These are phyloP conservation scores for Drosophila micromelanica DNA, from an alignment of 1,140 invertebrate species.

Conservation along the genomic window DNA sequence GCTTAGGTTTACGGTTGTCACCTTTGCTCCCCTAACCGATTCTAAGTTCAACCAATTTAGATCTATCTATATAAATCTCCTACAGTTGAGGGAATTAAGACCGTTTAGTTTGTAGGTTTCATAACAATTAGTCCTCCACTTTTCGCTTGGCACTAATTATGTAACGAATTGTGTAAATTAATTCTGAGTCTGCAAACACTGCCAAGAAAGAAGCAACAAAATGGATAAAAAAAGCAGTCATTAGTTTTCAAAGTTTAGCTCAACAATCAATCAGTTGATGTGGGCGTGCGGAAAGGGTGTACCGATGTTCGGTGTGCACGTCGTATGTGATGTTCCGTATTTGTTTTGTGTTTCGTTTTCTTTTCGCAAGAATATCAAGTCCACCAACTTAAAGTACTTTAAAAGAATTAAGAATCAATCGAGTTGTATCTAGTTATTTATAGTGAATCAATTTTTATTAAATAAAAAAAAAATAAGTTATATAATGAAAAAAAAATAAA, in stretches of 20 bases:
- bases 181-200: constrained; percentile 5
- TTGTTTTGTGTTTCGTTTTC: constrained; percentile 24
- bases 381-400: constrained; percentile 48
- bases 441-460: constrained; percentile 76
- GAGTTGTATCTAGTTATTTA: constrained; percentile 72
- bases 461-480: constrained; percentile 76
- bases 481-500: constrained; percentile 62
- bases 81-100: constrained; percentile 20
- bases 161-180: neutral
- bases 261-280: neutral
- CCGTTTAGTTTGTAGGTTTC: constrained; percentile 41
- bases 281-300: neutral
- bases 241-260: neutral
- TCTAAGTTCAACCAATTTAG: constrained; percentile 25
- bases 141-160: neutral
- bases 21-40: constrained; percentile 43
- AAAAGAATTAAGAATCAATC: constrained; percentile 50
- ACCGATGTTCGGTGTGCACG: constrained; percentile 9
- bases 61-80: constrained; percentile 15
- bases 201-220: neutral
- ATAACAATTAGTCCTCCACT: constrained; percentile 11
- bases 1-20: constrained; percentile 41
- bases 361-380: constrained; percentile 27
- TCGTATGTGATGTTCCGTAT: constrained; percentile 16
- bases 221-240: neutral